Evolutionary conservation across 2,113 vertebrate species (phyloP), one percentile per base, ranked within the genome.

Genomic region (Hyla sarda): DNA sequence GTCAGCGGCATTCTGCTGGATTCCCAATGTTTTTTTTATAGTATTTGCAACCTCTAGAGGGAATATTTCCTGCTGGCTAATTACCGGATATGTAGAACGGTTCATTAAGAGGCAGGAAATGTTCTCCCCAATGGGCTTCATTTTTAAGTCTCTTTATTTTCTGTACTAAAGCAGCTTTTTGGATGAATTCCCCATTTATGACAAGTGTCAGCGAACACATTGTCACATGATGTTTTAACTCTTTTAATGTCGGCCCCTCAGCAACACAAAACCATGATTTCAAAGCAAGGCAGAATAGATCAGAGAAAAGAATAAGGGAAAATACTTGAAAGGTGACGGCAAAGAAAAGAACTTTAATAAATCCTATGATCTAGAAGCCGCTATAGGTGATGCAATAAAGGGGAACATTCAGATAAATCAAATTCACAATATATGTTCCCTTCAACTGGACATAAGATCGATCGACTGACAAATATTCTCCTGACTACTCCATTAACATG

Each of bases 51-150:
- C 37, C 73, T 85, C 83, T 67, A 37, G 83, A 85, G 83, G 74
- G 74, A 76, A 67, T 50, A 52, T 85, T 85, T 85, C 83, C 83
- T 85, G 74, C 47, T 16, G 56, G 73, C 83, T 85, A 85, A 85
- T 85, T 85, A 78, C 83, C 83, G 83, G 83, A 85, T 85, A 77
- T 67, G 83, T 85, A 78, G 62, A 85, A 85, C 74, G 83, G 83
- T 28, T 78, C 83, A 85, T 85, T 85, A 85, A 69, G 73, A 85
- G 41, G 28, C 83, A 85, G 74, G 82, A 85, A 77, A 77, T 47
- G 73, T 25, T 28, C 73, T 77, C 74, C 54, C 82, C 74, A 37
- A 78, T 16, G 60, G 73, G 19, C 41, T 60, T 78, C 71, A 78
- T 62, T 85, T 76, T 75, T 60, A 28, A 72, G 73, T 60, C 73